Conservation (phyloP, 2,888 invertebrate genomes). For the Lypha dubia region DNA sequence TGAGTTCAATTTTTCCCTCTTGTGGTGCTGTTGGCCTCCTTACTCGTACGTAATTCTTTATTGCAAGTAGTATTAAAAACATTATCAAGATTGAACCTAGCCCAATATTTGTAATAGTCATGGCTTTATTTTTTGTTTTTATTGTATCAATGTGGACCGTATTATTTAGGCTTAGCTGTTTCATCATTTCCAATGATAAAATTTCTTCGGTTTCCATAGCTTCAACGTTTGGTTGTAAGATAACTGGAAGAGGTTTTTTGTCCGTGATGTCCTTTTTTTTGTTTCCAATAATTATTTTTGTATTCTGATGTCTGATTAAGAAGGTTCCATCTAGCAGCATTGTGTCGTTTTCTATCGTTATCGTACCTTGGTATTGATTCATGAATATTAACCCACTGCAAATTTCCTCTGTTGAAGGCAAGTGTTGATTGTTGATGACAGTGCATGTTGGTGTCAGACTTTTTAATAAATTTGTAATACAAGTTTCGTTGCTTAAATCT, state of each 20-base stretch:
- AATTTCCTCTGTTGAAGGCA: background rate
- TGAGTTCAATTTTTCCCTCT: background rate
- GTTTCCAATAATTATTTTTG: conserved; percentile 1
- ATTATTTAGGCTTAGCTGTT: background rate
- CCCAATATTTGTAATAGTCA: conserved; percentile 1
- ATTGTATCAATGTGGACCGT: conserved; percentile 5
- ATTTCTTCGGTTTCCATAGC: background rate
- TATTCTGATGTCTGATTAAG: background rate
- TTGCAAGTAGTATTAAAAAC: background rate
- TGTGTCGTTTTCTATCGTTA: conserved; percentile 6
- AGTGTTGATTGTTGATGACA: no score
- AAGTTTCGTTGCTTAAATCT: background rate
- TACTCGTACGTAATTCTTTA: background rate
- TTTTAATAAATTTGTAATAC: background rate
- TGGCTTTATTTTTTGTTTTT: conserved; percentile 2
- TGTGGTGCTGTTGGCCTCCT: background rate
- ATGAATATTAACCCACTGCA: conserved; percentile 6
- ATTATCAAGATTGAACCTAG: conserved; percentile 1
- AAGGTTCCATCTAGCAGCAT: background rate
- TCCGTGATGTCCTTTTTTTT: no score
- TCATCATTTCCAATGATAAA: conserved; percentile 23
- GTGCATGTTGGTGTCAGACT: background rate
- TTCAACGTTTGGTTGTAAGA: no score
- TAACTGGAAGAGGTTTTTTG: no score
- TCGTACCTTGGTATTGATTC: background rate